Evolutionary conservation across 2,888 invertebrate species (phyloP).

Genomic region (Thera britannica): DNA sequence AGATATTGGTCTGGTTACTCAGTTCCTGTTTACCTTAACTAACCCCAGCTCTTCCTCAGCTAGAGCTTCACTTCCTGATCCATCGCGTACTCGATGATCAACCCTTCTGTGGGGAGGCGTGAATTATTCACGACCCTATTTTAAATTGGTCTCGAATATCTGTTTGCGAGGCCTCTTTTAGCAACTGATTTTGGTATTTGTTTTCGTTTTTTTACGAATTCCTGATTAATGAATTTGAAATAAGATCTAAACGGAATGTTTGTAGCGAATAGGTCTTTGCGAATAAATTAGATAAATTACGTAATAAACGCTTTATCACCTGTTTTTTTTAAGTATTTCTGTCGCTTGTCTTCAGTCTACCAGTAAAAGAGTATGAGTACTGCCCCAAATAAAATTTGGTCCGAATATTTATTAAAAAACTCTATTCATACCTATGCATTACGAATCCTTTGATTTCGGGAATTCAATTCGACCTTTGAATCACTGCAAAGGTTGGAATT

Average conservation of each 20-base stretch:
- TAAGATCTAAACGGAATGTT: no score
- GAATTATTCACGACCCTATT: constrained; percentile 68
- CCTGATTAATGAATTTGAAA: no score
- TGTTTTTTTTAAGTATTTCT: no score
- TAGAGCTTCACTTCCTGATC: constrained; percentile 58
- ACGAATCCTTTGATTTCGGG: constrained; percentile 62
- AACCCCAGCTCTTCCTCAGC: constrained; percentile 43
- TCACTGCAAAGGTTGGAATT: constrained; percentile 70
- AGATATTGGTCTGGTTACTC: constrained; percentile 34
- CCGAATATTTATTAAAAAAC: constrained; percentile 23
- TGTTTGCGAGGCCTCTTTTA: constrained; percentile 43
- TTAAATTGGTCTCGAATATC: constrained; percentile 57
- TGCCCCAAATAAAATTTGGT: constrained; percentile 10
- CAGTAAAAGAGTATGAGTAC: background rate
- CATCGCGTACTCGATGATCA: constrained; percentile 59
- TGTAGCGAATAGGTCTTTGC: no score
- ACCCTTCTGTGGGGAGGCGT: constrained; percentile 61
- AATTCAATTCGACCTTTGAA: constrained; percentile 69
- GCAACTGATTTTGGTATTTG: constrained; percentile 26
- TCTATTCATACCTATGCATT: constrained; percentile 39
- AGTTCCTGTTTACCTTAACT: constrained; percentile 43
- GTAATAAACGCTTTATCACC: no score
- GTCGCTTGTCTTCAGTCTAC: background rate
- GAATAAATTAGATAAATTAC: no score
- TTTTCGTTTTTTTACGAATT: background rate